Evolutionary conservation across 2,888 invertebrate genomes (phyloP).

Genomic region (Syrista parreyssii): DNA sequence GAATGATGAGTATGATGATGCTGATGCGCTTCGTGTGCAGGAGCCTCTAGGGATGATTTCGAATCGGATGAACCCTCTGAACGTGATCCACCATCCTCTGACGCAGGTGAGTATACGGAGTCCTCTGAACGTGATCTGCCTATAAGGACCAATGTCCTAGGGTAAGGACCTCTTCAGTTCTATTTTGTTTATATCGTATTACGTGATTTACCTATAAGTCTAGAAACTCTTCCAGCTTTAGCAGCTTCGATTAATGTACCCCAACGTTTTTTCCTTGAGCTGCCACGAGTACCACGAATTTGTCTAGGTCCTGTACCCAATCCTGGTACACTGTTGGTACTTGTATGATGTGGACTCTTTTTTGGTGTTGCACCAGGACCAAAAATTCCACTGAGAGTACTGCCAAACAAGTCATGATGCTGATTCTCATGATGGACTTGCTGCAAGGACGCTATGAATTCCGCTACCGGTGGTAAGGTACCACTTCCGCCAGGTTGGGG

Average conservation of each 20-base stretch:
- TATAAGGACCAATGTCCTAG: slow-evolving; percentile 23
- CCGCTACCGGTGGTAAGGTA: slow-evolving; percentile 80
- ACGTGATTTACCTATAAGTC: slow-evolving; percentile 74
- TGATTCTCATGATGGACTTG: slow-evolving; percentile 69
- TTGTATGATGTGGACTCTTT: slow-evolving; percentile 65
- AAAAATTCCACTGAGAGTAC: slow-evolving; percentile 78
- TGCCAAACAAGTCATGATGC: slow-evolving; percentile 74
- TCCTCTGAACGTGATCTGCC: slow-evolving; percentile 79
- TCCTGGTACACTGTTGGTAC: slow-evolving; percentile 61
- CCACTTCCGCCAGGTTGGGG: slow-evolving; percentile 70
- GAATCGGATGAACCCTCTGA: slow-evolving; percentile 77
- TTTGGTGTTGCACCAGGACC: slow-evolving; percentile 68
- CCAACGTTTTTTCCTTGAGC: slow-evolving; percentile 80
- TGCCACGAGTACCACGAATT: slow-evolving; percentile 41
- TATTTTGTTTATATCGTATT: not conserved
- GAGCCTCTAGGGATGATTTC: slow-evolving; percentile 73
- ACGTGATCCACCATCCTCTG: slow-evolving; percentile 76
- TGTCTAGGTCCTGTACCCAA: slow-evolving; percentile 46
- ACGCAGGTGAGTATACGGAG: slow-evolving; percentile 78
- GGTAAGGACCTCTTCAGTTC: not conserved
- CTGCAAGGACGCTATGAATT: slow-evolving; percentile 81
- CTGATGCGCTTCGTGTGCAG: slow-evolving; percentile 32
- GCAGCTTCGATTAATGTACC: slow-evolving; percentile 89
- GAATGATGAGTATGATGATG: slow-evolving; percentile 48
- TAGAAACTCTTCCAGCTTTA: slow-evolving; percentile 82